phyloP scores from a whole-genome alignment of 2,888 invertebrate genomes.

The Gymnoscelis rufifasciata region DNA sequence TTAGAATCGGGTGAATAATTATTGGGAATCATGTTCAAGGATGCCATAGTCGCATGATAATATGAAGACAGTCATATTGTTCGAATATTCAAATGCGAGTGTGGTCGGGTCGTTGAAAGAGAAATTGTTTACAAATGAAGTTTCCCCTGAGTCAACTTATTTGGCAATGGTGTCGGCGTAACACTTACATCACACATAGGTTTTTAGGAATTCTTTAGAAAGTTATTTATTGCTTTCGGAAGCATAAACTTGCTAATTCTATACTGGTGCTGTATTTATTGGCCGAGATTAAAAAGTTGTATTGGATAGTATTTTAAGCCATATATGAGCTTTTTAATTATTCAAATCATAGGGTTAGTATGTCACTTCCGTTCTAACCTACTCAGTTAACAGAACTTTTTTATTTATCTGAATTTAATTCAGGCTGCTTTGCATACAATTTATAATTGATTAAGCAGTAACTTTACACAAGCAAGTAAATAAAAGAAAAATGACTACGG shows the following conservation, averaged over 20 bases:
- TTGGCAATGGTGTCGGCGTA: slow-evolving; percentile 24
- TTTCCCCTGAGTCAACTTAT: slow-evolving; percentile 38
- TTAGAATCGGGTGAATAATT: slow-evolving; percentile 63
- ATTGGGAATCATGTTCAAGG: slow-evolving; percentile 31
- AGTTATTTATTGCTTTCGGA: slow-evolving; percentile 16
- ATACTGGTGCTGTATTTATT: not conserved
- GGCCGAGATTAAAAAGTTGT: not conserved
- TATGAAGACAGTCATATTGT: slow-evolving; percentile 43
- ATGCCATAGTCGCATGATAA: slow-evolving; percentile 45
- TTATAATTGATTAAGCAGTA: no score
- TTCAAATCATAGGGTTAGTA: no score
- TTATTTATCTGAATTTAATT: no score
- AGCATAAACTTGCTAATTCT: not conserved
- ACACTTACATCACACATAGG: slow-evolving; percentile 27
- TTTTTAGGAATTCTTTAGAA: slow-evolving; percentile 24
- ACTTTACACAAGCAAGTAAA: no score
- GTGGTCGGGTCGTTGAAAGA: slow-evolving; percentile 46
- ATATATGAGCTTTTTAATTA: not conserved
- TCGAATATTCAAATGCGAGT: slow-evolving; percentile 42
- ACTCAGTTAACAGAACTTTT: no score
- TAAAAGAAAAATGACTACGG: no score
- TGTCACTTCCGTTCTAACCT: no score
- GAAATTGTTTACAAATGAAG: slow-evolving; percentile 54
- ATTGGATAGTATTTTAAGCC: not conserved
- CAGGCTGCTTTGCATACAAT: no score